Percentiles rank a stretch among this genome's conserved stretches.
phyloP scores from a whole-genome alignment of 2,797 vertebrate species.

The Rhyacichthys aspro region DNA sequence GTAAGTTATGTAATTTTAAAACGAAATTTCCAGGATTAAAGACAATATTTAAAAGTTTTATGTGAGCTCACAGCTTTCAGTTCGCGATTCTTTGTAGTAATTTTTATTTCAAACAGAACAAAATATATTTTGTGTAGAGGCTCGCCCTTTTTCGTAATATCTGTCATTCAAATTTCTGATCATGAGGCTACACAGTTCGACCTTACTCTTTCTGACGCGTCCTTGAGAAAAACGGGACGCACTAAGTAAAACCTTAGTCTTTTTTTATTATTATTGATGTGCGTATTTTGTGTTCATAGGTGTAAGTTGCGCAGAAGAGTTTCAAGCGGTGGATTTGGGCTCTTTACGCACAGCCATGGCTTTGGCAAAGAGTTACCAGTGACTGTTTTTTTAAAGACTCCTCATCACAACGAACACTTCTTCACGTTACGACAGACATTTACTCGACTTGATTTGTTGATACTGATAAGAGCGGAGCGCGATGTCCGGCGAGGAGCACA shows the following conservation, averaged over 20 bases:
- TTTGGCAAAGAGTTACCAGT: conserved; percentile 48
- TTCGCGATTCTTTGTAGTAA: too few species aligned
- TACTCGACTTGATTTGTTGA: background rate
- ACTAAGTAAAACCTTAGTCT: too few species aligned
- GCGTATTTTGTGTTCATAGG: conserved; percentile 46
- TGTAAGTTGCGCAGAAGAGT: conserved; percentile 43
- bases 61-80: background rate
- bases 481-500: conserved; percentile 92
- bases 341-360: conserved; percentile 63
- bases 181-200: too few species aligned
- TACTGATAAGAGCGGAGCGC: conserved; percentile 10
- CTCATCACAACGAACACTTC: background rate
- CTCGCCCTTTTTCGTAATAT: too few species aligned
- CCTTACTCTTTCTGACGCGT: too few species aligned
- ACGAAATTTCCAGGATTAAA: conserved; percentile 28
- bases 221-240: too few species aligned
- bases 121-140: too few species aligned
- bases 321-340: conserved; percentile 49
- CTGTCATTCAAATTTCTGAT: too few species aligned
- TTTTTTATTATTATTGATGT: background rate
- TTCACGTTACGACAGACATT: background rate
- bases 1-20: conserved; percentile 77
- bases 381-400: conserved; percentile 20
- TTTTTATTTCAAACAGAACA: too few species aligned
- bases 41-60: conserved; percentile 20